Conservation (phyloP, 2,888 invertebrate genomes). For the Imbricaverruca yamaguchii region DNA sequence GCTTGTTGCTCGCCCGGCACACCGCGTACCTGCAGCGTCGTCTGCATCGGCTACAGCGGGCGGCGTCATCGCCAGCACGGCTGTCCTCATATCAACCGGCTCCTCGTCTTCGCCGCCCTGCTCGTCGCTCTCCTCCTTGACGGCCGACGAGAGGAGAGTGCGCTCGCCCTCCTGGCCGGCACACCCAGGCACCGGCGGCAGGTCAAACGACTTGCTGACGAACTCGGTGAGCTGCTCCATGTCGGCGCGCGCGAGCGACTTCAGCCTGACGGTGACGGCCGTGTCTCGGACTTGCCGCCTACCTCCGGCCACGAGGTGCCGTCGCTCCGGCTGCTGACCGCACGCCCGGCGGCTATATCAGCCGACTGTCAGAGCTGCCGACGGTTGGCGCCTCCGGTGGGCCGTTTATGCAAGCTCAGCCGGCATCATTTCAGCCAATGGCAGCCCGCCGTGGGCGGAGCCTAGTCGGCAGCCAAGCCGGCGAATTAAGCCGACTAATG, state of each 20-base stretch:
- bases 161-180: neutral
- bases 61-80: neutral
- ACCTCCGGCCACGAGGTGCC: too few relatives aligned
- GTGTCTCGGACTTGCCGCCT: too few relatives aligned
- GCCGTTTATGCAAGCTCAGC: neutral
- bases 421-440: neutral
- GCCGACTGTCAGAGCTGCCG: too few relatives aligned
- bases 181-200: neutral
- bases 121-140: neutral
- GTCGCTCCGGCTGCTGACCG: too few relatives aligned
- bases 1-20: too few relatives aligned
- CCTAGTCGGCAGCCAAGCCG: neutral
- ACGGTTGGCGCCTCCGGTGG: too few relatives aligned
- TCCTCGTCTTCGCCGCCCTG: neutral
- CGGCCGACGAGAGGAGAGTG: neutral
- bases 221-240: slow-evolving; percentile 5
- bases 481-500: slow-evolving; percentile 10
- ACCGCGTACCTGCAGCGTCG: too few relatives aligned
- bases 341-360: too few relatives aligned
- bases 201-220: slow-evolving; percentile 1
- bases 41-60: too few relatives aligned
- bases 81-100: slow-evolving; percentile 11
- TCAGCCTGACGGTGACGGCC: neutral
- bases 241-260: neutral
- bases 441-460: neutral